Base-by-base conservation (phyloP, 2,888 invertebrate species). In the Carpatolechia fugitivella region DNA sequence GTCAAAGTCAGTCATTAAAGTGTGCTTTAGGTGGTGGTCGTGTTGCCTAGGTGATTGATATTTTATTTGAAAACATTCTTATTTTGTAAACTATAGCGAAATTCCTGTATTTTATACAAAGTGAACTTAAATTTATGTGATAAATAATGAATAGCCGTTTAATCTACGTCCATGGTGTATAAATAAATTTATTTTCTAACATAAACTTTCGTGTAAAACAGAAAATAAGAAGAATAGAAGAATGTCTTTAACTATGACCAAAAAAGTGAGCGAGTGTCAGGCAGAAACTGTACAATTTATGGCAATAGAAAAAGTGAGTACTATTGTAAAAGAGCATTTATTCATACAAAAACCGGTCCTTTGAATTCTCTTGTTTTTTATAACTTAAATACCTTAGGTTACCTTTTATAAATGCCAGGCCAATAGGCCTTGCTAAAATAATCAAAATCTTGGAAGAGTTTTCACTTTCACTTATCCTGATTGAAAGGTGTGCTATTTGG, bases 241-340 rank as follows among this genome's bases (percentile, higher is more conserved):
- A 51, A 89, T 89, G 89, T 80, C 85, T 76, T 60, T 90, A 61
- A 90, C 89, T 57, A 86, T 90, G 87, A 90, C 87, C 59, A 84
- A 71, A 74, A 88, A 90, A 82, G 74, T 89, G 57, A 85, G 78
- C 69, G 86, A 86, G 76, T 87, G 87, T 67, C 81, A 83, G 63
- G 77, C 83, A 56, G 87, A 88, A 72, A 85, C 86, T 31, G 80
- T 90, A 33, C 85, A 89, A 69, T 88, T 88, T 72, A 81, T 89
- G 86, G 78, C 86, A 29, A 80, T 88, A 61, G 82, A 86, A 77
- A 90, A 89, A 76, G 89, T 89, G 74, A 82, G 84, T 76, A 51
- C 7, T 20, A 6, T n/a, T 13, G 13, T 35, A 4, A n/a, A n/a
- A 35, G 5, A 16, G 5, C 30, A 38, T 41, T 55, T 35, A n/a